These are phyloP conservation scores for Tupaia chinensis DNA, from an alignment of 2,113 vertebrate species.

Conservation along the genomic window DNA sequence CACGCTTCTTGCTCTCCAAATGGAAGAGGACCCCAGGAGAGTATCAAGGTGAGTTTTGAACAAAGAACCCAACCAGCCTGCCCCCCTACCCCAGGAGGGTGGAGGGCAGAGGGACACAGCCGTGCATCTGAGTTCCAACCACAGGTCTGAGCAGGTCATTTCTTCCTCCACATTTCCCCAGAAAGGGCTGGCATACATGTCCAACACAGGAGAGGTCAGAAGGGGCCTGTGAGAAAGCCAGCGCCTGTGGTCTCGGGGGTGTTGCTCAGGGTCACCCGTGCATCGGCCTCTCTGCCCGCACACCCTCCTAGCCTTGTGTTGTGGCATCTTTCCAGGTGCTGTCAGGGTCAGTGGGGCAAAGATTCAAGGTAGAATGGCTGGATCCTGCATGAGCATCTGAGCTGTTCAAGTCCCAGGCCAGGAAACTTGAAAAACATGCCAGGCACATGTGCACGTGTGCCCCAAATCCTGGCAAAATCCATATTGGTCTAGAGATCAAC, in stretches of 20 bases:
- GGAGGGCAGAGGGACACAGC: not conserved
- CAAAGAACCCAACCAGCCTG: not conserved
- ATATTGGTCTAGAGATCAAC: too few species aligned
- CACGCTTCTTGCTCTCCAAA: not conserved
- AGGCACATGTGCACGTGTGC: too few species aligned
- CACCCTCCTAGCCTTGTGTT: not conserved
- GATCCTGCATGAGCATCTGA: too few species aligned
- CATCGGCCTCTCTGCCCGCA: not conserved
- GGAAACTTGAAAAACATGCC: too few species aligned
- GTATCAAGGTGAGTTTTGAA: not conserved
- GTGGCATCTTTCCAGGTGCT: not conserved
- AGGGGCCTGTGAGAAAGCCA: not conserved
- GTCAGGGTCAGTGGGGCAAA: not conserved
- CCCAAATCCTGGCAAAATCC: too few species aligned
- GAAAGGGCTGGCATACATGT: conserved; percentile 13
- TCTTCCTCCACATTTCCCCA: not conserved
- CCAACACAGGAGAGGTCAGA: not conserved
- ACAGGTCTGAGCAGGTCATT: not conserved
- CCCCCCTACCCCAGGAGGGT: not conserved
- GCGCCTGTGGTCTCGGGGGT: not conserved
- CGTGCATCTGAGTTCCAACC: not conserved
- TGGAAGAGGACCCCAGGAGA: not conserved
- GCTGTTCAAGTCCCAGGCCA: too few species aligned
- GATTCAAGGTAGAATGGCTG: not conserved
- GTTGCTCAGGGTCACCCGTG: not conserved